phyloP scores from a whole-genome alignment of 30 jellyfish, hydroid and myxozoan genomes.

The Hydractinia symbiolongicarpus region DNA sequence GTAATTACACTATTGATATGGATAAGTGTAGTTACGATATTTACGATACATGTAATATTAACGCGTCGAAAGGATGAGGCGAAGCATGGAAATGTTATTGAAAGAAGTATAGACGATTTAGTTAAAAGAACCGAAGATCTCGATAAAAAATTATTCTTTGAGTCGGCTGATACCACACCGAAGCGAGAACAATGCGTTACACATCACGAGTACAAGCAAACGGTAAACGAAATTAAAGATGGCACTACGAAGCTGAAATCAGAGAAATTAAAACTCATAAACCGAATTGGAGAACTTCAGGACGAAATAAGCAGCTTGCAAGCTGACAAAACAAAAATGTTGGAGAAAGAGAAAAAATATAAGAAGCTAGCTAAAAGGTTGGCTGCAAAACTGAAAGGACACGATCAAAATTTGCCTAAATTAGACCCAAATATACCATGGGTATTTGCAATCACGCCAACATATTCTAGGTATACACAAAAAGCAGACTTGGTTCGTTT shows the following conservation, averaged over 20 bases:
- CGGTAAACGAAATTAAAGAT: neutral
- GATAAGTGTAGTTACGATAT: conserved; percentile 17
- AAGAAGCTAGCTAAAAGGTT: conserved; percentile 75
- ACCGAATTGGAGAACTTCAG: neutral
- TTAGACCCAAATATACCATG: conserved; percentile 89
- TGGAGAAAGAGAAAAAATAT: conserved; percentile 38
- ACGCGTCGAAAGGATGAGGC: neutral
- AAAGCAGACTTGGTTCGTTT: conserved; percentile 89
- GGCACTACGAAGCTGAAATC: too few species aligned
- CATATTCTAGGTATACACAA: conserved; percentile 86
- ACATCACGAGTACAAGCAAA: neutral
- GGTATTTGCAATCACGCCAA: conserved; percentile 94
- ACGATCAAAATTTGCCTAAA: conserved; percentile 57
- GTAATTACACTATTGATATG: conserved; percentile 17
- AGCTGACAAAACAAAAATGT: neutral
- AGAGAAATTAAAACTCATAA: too few species aligned
- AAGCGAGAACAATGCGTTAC: neutral
- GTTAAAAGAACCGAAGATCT: neutral
- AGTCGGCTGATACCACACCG: neutral
- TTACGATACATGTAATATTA: conserved; percentile 14
- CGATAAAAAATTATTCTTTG: neutral
- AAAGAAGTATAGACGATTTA: neutral
- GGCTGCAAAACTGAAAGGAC: conserved; percentile 73
- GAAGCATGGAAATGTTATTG: neutral
- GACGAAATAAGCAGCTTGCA: neutral